Base-by-base conservation (phyloP, 2,113 vertebrate species). In the Melierax canorus region DNA sequence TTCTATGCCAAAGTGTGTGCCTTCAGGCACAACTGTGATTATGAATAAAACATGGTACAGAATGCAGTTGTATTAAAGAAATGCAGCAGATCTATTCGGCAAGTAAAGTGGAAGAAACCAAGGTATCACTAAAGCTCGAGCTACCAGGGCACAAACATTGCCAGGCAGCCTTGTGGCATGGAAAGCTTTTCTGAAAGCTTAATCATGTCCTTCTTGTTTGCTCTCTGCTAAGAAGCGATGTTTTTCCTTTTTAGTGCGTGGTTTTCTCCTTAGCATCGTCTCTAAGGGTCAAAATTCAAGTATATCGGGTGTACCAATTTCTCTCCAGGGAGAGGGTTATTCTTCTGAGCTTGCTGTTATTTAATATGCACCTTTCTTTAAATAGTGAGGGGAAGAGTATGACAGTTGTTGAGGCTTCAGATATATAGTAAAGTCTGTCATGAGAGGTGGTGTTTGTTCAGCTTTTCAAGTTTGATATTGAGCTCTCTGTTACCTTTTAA, bases 41-140 rank as follows among this genome's bases (percentile, higher is more conserved):
- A 12, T 16, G 34, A 58, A 26, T 72, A 66, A 72, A 76, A 24
- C 32, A 14, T 7, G 17, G 30, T 11, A 23, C 26, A 21, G 20
- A n/a, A 60, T 11, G 36, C 45, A 51, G 14, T 3, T 46, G 26
- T 8, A 8, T 38, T 74, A 0, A 21, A 43, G 39, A 38, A 45
- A 24, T 16, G 53, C 62, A 48, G 73, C 24, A 32, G 36, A 38
- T 36, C 29, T 59, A 81, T 36, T 12, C 7, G 34, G 53, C 19
- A 69, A 78, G 14, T 19, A n/a, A 63, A 53, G 36, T 29, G 32
- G 56, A 20, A 67, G 48, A 55, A 77, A 55, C 58, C 1, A 15
- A 80, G 36, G 30, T 26, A 24, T 16, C 0, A 0, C 53, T 60
- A 22, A 58, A 76, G 32, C 46, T 60, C 0, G 1, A 68, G 72